Evolutionary conservation across 2,113 vertebrate species (phyloP).

Genomic region (Ictalurus punctatus): DNA sequence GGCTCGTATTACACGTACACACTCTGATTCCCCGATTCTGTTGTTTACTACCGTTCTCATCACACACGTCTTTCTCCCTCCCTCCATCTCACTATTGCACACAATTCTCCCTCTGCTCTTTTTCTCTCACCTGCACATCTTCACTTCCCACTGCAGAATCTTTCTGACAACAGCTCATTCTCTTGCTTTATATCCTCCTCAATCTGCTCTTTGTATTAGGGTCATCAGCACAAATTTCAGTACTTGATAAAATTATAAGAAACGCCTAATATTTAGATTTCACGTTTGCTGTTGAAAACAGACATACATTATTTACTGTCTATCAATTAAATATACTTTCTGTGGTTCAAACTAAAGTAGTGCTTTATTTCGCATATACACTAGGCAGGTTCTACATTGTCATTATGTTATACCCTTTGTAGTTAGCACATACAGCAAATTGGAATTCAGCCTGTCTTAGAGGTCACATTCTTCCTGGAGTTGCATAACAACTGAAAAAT

Average conservation of each 20-base stretch:
- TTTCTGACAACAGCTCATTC: conserved; percentile 5
- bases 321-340: background rate
- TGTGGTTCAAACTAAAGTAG: background rate
- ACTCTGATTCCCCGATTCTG: background rate
- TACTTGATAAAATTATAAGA: background rate
- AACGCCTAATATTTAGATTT: background rate
- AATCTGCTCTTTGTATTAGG: background rate
- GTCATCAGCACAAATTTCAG: background rate
- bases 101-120: conserved; percentile 21
- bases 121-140: conserved; percentile 8
- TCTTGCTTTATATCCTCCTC: background rate
- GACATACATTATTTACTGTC: too few relatives aligned
- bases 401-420: background rate
- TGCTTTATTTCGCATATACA: background rate
- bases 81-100: background rate
- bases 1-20: background rate
- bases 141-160: conserved; percentile 20
- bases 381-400: background rate
- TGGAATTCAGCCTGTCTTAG: background rate
- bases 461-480: background rate
- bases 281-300: background rate
- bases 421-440: background rate
- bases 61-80: conserved; percentile 20
- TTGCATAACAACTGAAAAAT: background rate
- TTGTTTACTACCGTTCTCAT: conserved; percentile 33